These are phyloP conservation scores for Drosophila repletoides DNA, from an alignment of 1,140 invertebrate genomes.

Conservation along the genomic window DNA sequence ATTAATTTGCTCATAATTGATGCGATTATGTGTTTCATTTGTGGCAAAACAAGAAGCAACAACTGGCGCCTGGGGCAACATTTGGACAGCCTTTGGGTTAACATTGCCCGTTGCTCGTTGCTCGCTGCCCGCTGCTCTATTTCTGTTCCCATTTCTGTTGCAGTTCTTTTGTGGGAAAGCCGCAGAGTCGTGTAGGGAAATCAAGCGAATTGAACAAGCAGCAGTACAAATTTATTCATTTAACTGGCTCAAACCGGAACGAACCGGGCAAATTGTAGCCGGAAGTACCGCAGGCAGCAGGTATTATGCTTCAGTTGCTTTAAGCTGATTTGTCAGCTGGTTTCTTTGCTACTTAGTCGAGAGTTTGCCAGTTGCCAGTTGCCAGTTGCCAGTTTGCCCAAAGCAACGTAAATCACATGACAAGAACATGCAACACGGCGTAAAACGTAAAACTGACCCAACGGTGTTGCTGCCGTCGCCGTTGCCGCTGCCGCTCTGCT, in stretches of 20 bases:
- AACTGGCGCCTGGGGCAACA: constrained; percentile 54
- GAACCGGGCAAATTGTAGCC: constrained; percentile 70
- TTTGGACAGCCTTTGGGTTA: constrained; percentile 12
- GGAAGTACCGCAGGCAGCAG: constrained; percentile 31
- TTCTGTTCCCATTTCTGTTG: constrained; percentile 11
- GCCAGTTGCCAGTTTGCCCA: constrained; percentile 1
- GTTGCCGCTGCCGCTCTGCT: background rate
- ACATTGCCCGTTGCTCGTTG: constrained; percentile 5
- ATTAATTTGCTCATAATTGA: constrained; percentile 81
- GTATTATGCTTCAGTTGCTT: constrained; percentile 6
- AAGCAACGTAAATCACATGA: constrained; percentile 32
- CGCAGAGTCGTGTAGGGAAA: constrained; percentile 71
- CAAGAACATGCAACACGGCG: constrained; percentile 37
- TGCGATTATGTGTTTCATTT: constrained; percentile 73
- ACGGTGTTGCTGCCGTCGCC: background rate
- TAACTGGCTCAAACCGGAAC: constrained; percentile 8
- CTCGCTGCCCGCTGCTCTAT: background rate
- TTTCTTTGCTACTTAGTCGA: constrained; percentile 31
- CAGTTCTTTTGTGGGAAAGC: constrained; percentile 42
- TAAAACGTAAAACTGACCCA: constrained; percentile 20
- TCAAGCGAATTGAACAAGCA: constrained; percentile 54
- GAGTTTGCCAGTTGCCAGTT: constrained; percentile 1
- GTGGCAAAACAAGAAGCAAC: constrained; percentile 38
- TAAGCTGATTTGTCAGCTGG: constrained; percentile 41
- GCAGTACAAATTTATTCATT: constrained; percentile 64